phyloP scores from a whole-genome alignment of 2,113 vertebrate genomes.

The Oreochromis niloticus region DNA sequence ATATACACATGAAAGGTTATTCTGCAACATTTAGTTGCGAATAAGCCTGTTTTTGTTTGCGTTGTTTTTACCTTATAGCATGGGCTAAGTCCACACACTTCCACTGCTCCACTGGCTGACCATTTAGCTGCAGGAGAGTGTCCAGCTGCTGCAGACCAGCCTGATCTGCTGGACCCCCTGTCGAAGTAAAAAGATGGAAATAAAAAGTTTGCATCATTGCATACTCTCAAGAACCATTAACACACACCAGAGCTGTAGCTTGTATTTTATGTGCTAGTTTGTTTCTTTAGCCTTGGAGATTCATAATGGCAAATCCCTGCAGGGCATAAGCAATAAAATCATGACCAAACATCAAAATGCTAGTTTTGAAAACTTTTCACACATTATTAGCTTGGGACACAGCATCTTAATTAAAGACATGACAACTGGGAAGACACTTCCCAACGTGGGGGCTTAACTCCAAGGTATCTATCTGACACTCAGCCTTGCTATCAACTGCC shows the following conservation, averaged over 20 bases:
- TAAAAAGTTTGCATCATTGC: background rate
- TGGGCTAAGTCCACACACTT: constrained; percentile 93
- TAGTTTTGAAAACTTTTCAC: background rate
- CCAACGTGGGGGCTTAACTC: background rate
- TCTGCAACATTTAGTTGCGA: background rate
- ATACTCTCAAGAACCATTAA: background rate
- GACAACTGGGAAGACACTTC: background rate
- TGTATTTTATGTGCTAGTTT: background rate
- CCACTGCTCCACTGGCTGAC: constrained; percentile 91
- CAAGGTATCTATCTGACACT: background rate
- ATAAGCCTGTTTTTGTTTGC: background rate
- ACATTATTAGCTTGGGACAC: background rate
- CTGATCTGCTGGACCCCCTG: constrained; percentile 89
- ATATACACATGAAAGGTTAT: background rate
- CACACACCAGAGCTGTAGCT: background rate
- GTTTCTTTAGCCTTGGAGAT: background rate
- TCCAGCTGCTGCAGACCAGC: constrained; percentile 90
- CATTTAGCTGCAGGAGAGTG: constrained; percentile 87
- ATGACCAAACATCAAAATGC: background rate
- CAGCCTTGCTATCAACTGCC: background rate
- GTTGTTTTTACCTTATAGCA: constrained; percentile 79
- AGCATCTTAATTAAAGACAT: background rate
- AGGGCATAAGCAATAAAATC: background rate
- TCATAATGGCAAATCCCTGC: background rate
- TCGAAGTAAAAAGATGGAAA: background rate